Conservation (phyloP, 2,797 vertebrate species). For the Eutrigla gurnardus region DNA sequence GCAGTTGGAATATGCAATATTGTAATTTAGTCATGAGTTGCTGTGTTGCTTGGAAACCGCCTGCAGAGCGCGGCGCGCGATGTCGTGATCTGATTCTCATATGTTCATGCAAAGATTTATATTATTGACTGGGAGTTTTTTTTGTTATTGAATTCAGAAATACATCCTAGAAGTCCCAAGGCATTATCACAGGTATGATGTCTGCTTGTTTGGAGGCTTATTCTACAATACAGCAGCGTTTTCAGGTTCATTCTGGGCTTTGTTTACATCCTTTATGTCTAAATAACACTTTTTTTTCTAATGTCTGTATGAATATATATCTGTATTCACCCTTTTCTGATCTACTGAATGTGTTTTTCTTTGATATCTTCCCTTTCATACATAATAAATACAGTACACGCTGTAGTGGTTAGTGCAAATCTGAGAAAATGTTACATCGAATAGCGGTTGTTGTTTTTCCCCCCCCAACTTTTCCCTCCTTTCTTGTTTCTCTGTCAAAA, state of each 20-base stretch:
- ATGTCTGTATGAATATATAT: not conserved
- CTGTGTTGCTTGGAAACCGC: slow-evolving; percentile 86
- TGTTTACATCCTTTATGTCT: no score
- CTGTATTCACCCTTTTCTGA: not conserved
- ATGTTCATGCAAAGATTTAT: slow-evolving; percentile 40
- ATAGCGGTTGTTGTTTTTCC: no score
- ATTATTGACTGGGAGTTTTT: not conserved
- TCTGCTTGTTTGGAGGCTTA: slow-evolving; percentile 4
- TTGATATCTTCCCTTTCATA: not conserved
- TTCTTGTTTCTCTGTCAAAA: not conserved
- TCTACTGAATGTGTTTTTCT: not conserved
- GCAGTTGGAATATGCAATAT: slow-evolving; percentile 76
- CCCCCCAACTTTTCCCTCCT: not conserved
- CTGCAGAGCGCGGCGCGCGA: slow-evolving; percentile 61
- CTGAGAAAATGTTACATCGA: not conserved
- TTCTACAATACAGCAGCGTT: not conserved
- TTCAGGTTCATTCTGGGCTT: not conserved
- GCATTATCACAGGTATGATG: not conserved
- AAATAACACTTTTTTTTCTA: not conserved
- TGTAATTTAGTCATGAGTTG: slow-evolving; percentile 80
- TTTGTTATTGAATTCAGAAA: slow-evolving; percentile 8
- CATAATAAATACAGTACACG: not conserved
- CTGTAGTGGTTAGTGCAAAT: not conserved
- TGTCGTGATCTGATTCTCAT: slow-evolving; percentile 51
- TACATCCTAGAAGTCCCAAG: not conserved